These are phyloP conservation scores for Epinephelus fuscoguttatus DNA, from an alignment of 2,113 vertebrate genomes.

Conservation along the genomic window DNA sequence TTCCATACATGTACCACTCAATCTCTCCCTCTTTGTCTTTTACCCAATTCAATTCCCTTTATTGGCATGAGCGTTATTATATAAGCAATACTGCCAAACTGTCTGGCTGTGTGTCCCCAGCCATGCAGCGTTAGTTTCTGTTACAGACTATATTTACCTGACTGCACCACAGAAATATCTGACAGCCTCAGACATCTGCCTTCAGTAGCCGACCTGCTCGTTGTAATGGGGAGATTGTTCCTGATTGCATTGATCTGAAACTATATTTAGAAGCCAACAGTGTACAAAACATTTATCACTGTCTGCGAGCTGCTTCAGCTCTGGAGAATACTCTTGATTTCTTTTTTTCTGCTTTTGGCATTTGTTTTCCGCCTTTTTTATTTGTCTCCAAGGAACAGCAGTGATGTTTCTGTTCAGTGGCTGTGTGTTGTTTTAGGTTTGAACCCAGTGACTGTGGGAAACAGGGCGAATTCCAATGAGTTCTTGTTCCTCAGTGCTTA, in stretches of 20 bases:
- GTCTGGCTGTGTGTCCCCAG: conserved; percentile 37
- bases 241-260: conserved; percentile 72
- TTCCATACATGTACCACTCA: background rate
- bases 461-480: conserved; percentile 19
- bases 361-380: conserved; percentile 30
- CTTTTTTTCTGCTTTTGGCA: conserved; percentile 13
- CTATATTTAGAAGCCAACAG: conserved; percentile 72
- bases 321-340: conserved; percentile 37
- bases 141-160: conserved; percentile 64
- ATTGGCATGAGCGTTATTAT: conserved; percentile 37
- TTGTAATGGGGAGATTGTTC: conserved; percentile 59
- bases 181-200: conserved; percentile 58
- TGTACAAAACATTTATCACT: conserved; percentile 63
- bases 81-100: conserved; percentile 38
- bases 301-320: conserved; percentile 37
- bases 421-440: conserved; percentile 30
- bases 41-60: conserved; percentile 32
- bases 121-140: conserved; percentile 26
- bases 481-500: conserved; percentile 30
- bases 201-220: conserved; percentile 33
- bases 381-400: conserved; percentile 38
- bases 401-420: conserved; percentile 30
- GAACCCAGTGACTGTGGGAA: conserved; percentile 59
- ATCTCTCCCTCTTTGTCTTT: conserved; percentile 11
- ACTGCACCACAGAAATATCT: conserved; percentile 50